Evolutionary conservation across 1,140 invertebrate species (phyloP).

Genomic region (Contarinia nasturtii): DNA sequence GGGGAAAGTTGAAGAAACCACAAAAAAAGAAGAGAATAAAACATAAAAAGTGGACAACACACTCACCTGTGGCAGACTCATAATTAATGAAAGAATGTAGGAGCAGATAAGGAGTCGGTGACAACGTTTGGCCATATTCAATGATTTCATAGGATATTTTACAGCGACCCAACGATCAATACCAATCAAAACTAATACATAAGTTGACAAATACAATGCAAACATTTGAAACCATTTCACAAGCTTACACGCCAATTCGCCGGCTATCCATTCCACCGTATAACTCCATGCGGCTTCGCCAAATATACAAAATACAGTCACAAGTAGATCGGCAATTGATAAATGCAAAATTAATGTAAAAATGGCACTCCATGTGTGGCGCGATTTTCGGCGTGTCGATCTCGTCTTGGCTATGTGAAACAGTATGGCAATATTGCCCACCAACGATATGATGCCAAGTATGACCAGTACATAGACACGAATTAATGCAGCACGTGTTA

Average conservation of each 20-base stretch:
- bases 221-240: conserved; percentile 71
- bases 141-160: conserved; percentile 53
- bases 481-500: conserved; percentile 33
- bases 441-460: conserved; percentile 48
- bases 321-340: conserved; percentile 54
- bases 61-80: conserved; percentile 68
- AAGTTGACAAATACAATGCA: conserved; percentile 65
- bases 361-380: conserved; percentile 45
- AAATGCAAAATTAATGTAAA: conserved; percentile 60
- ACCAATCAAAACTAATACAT: conserved; percentile 61
- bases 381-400: conserved; percentile 26
- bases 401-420: conserved; percentile 44
- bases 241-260: conserved; percentile 55
- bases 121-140: conserved; percentile 43
- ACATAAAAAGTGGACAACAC: conserved; percentile 1
- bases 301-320: conserved; percentile 59
- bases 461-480: conserved; percentile 40
- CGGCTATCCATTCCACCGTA: conserved; percentile 61
- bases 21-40: not conserved
- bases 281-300: conserved; percentile 63
- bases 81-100: conserved; percentile 46
- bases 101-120: conserved; percentile 37
- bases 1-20: no score
- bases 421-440: conserved; percentile 55
- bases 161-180: conserved; percentile 64